A percentile compares a stretch with the other conserved stretches of the same genome.
Evolutionary conservation across 2,888 invertebrate species (phyloP).

Genomic region (Habrosyne pyritoides): DNA sequence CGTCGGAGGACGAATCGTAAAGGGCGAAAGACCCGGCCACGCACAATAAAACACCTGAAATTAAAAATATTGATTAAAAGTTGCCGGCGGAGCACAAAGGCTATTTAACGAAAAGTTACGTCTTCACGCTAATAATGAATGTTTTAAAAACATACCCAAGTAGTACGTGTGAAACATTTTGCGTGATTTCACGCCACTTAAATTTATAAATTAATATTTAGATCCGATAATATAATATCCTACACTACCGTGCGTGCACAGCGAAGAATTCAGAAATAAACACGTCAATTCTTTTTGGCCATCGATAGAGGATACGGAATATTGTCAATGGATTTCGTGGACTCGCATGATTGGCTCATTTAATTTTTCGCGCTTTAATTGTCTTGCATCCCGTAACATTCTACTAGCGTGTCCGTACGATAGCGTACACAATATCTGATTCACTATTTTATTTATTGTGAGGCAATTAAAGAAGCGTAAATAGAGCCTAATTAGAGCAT

Average conservation of each 20-base stretch:
- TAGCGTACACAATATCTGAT: too few species aligned
- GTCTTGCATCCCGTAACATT: too few species aligned
- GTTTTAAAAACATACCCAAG: slow-evolving; percentile 71
- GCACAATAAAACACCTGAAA: slow-evolving; percentile 69
- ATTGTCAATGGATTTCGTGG: slow-evolving; percentile 80
- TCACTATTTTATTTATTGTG: too few species aligned
- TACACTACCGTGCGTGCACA: slow-evolving; percentile 34
- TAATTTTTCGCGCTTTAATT: slow-evolving; percentile 41
- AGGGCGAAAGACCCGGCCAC: slow-evolving; percentile 71
- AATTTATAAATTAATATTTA: slow-evolving; percentile 34
- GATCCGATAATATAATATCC: slow-evolving; percentile 40
- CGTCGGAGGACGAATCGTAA: slow-evolving; percentile 89
- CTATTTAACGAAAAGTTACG: slow-evolving; percentile 24
- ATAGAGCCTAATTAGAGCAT: too few species aligned
- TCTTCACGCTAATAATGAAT: slow-evolving; percentile 49
- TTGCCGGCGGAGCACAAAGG: slow-evolving; percentile 41
- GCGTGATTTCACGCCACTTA: slow-evolving; percentile 44
- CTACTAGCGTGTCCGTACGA: too few species aligned
- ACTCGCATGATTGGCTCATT: slow-evolving; percentile 59
- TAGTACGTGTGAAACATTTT: slow-evolving; percentile 63
- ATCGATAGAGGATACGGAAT: slow-evolving; percentile 28
- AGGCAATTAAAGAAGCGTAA: too few species aligned
- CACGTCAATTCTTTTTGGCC: slow-evolving; percentile 67
- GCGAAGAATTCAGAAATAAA: slow-evolving; percentile 42
- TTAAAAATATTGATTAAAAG: slow-evolving; percentile 26